Evolutionary conservation across 2,888 invertebrate genomes (phyloP).

Genomic region (Phrixothrix hirtus): DNA sequence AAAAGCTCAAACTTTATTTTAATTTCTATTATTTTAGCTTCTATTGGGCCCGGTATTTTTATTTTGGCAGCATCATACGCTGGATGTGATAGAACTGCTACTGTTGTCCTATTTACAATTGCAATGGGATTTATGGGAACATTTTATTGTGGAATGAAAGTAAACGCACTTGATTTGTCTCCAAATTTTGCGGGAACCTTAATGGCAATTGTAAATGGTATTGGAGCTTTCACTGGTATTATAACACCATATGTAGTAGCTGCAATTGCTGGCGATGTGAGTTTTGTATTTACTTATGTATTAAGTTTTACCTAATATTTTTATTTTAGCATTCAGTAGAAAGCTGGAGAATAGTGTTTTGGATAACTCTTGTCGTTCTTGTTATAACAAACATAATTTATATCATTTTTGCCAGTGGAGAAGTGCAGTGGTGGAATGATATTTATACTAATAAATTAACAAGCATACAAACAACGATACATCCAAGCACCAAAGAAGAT

Average conservation of each 20-base stretch:
- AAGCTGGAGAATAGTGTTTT: constrained; percentile 82
- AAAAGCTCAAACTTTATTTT: not conserved
- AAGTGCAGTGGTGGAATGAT: constrained; percentile 79
- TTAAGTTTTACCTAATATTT: too few relatives aligned
- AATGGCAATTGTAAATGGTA: constrained; percentile 67
- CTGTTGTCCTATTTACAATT: constrained; percentile 61
- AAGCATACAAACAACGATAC: too few relatives aligned
- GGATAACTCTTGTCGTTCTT: constrained; percentile 75
- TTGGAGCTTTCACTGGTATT: constrained; percentile 66
- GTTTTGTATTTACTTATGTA: constrained; percentile 44
- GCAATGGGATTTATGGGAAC: constrained; percentile 71
- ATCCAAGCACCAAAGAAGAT: too few relatives aligned
- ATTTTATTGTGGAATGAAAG: constrained; percentile 70
- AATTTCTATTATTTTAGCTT: constrained; percentile 57
- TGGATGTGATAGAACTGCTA: constrained; percentile 60
- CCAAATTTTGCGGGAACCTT: constrained; percentile 68
- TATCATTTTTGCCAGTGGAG: constrained; percentile 71
- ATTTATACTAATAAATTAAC: too few relatives aligned
- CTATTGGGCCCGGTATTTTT: constrained; percentile 65
- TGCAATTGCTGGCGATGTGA: constrained; percentile 63
- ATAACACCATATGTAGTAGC: constrained; percentile 65
- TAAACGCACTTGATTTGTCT: constrained; percentile 67
- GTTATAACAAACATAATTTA: constrained; percentile 70
- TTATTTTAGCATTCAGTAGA: too few relatives aligned
- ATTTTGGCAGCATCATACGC: constrained; percentile 66